Base-by-base conservation (phyloP, 1,140 invertebrate genomes). In the Diplogasteroides magnus region DNA sequence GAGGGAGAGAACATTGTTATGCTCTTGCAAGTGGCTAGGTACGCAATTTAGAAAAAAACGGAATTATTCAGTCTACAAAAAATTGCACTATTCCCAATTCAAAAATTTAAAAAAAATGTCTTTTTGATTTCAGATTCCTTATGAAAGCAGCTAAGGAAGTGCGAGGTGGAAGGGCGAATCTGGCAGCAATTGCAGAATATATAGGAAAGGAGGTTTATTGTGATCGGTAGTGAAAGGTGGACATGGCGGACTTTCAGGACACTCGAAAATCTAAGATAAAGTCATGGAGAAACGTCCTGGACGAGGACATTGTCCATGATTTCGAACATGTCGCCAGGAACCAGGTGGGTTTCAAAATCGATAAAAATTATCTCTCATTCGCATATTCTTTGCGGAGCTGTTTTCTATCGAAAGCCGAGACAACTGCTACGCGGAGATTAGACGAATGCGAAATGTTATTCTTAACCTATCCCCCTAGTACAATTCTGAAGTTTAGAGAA, bases 1-100 rank as follows among this genome's bases (percentile, higher is more conserved):
- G 93, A 95, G 85, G 93, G 93, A 63, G 92, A 95, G 85, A 94
- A 95, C 81, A 93, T 91, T 0, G 92, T 95, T 15, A 85, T 96
- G 75, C 85, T 91, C 57, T 84, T 96, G 6, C 93, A 95, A 86
- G 93, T 91, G 1, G 92, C 92, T 2, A 88, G 90, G 86, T 89
- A 78, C 32, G 37, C 19, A 11, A 48, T 19, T 48, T 6, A 11
- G 37, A 15, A n/a, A 68, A 78, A 63, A 83, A 84, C 66, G 37
- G 37, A 48, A 48, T 48, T 48, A 19, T 11, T 19, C 19, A 19
- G 37, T 48, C 6, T 48, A 48, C 37, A 6, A 48, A 11, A 19
- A 48, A 48, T 27, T 31, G 48, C 14, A 62, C 27, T 14, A 59
- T 58, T 23, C 56, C n/a, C 3, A 68, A 66, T 26, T 58, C 59